Evolutionary conservation across 2,888 invertebrate species (phyloP).

Genomic region (Chloroclystis v-ata): DNA sequence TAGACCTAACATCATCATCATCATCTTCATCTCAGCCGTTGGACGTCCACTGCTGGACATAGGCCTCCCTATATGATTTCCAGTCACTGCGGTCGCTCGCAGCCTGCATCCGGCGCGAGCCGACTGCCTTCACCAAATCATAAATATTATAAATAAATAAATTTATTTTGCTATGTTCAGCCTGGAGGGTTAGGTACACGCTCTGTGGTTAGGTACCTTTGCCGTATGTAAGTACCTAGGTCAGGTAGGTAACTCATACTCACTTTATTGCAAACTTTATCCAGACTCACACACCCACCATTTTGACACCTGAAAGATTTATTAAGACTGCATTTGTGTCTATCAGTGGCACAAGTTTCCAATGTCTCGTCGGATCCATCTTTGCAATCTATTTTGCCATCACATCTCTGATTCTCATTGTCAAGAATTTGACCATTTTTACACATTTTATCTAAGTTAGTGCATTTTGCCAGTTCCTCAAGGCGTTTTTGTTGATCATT

Average conservation of each 20-base stretch:
- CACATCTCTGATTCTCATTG: neutral
- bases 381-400: conserved; percentile 4
- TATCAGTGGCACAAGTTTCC: conserved; percentile 5
- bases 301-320: conserved; percentile 5
- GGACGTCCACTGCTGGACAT: too few species aligned
- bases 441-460: neutral
- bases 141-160: too few species aligned
- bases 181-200: too few species aligned
- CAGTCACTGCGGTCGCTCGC: too few species aligned
- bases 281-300: conserved; percentile 1
- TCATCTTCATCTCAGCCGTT: too few species aligned
- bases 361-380: conserved; percentile 12
- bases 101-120: too few species aligned
- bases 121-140: too few species aligned
- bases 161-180: too few species aligned
- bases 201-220: too few species aligned
- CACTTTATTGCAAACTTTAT: conserved; percentile 9
- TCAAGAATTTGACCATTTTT: conserved; percentile 5
- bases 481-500: neutral
- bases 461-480: neutral
- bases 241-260: neutral
- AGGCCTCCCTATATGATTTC: too few species aligned
- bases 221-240: neutral
- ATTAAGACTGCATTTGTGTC: neutral
- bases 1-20: too few species aligned